Evolutionary conservation across 2,888 invertebrate species (phyloP).

Genomic region (Leptinotarsa rubiginosa): DNA sequence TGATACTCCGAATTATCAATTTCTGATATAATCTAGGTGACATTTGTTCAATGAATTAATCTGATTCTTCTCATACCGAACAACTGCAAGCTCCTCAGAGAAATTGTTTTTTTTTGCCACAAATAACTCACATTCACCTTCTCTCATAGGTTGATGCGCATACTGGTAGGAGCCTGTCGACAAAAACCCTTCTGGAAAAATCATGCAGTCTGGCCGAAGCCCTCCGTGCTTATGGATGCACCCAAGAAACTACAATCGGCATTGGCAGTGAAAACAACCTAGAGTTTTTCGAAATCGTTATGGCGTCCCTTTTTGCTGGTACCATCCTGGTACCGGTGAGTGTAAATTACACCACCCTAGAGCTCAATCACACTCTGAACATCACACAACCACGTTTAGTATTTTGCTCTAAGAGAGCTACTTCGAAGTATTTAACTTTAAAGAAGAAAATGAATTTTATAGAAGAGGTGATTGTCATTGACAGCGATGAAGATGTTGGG

Average conservation of each 20-base stretch:
- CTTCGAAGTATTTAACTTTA: slow-evolving; percentile 69
- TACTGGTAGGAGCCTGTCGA: slow-evolving; percentile 49
- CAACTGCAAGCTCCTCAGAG: no score
- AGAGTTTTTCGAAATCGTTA: slow-evolving; percentile 52
- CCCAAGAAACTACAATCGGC: slow-evolving; percentile 49
- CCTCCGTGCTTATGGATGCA: slow-evolving; percentile 48
- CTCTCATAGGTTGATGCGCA: slow-evolving; percentile 54
- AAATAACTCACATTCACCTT: neutral
- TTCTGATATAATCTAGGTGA: no score
- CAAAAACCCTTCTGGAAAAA: slow-evolving; percentile 46
- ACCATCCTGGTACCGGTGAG: slow-evolving; percentile 54
- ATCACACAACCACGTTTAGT: slow-evolving; percentile 76
- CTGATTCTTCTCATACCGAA: no score
- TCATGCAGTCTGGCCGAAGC: slow-evolving; percentile 52
- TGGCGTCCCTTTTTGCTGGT: slow-evolving; percentile 55
- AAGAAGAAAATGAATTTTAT: slow-evolving; percentile 58
- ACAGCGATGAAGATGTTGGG: slow-evolving; percentile 48
- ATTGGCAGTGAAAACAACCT: slow-evolving; percentile 55
- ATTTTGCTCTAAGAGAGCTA: slow-evolving; percentile 72
- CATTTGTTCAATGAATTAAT: no score
- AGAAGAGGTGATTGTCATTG: slow-evolving; percentile 70
- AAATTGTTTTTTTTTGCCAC: no score
- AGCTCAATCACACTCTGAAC: slow-evolving; percentile 69
- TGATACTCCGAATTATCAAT: no score
- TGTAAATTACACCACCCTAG: slow-evolving; percentile 43